phyloP scores from a whole-genome alignment of 1,140 invertebrate genomes.

The Ceratosolen fusciceps region DNA sequence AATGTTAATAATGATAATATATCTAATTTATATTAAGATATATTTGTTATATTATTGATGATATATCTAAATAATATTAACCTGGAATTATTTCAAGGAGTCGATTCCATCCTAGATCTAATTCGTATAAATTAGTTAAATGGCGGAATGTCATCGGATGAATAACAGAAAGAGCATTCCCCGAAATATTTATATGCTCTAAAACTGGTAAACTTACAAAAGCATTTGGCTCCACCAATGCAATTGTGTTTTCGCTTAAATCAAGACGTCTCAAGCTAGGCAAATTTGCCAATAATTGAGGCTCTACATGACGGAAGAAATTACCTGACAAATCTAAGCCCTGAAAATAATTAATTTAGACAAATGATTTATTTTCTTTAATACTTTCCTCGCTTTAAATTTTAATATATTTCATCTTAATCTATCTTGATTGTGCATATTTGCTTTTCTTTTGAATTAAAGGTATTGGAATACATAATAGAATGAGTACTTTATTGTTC shows the following conservation, averaged over 20 bases:
- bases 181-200: conserved; percentile 84
- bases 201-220: conserved; percentile 81
- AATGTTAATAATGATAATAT: no score
- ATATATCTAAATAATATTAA: conserved; percentile 4
- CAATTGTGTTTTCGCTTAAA: conserved; percentile 83
- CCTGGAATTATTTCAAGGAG: conserved; percentile 80
- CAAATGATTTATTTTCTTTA: not conserved
- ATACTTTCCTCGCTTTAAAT: not conserved
- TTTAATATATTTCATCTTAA: no score
- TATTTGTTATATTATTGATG: not conserved
- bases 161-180: conserved; percentile 78
- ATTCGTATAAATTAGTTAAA: conserved; percentile 80
- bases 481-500: no score
- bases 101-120: conserved; percentile 84
- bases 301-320: conserved; percentile 80
- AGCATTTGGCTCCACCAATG: conserved; percentile 79
- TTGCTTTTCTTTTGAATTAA: no score
- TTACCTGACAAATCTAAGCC: conserved; percentile 85
- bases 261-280: conserved; percentile 84
- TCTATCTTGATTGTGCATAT: no score
- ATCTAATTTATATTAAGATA: no score
- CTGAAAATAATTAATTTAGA: conserved; percentile 55
- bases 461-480: no score
- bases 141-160: conserved; percentile 83
- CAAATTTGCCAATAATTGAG: conserved; percentile 80